Evolutionary conservation across 2,113 vertebrate genomes (phyloP).

Genomic region (Pseudonaja textilis): DNA sequence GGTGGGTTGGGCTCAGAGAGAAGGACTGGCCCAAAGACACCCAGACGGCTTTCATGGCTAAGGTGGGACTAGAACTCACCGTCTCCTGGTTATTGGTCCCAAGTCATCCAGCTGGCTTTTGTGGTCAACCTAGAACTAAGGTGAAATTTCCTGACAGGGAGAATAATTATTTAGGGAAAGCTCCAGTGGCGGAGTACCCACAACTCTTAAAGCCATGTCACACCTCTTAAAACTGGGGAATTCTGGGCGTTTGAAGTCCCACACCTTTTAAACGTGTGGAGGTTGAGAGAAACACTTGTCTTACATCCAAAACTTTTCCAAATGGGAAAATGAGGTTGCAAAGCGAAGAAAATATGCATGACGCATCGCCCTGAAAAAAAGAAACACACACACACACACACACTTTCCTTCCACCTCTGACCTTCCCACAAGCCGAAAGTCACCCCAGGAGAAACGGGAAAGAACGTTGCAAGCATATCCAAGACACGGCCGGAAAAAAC

Average conservation of each 20-base stretch:
- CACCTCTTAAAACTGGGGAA: neutral
- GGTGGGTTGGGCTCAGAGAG: neutral
- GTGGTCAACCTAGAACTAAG: neutral
- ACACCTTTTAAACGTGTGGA: neutral
- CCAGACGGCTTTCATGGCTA: neutral
- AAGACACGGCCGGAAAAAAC: neutral
- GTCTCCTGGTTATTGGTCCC: neutral
- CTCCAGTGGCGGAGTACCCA: neutral
- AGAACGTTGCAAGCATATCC: neutral
- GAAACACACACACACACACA: neutral
- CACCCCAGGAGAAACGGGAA: neutral
- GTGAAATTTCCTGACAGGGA: neutral
- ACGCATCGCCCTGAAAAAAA: neutral
- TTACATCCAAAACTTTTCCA: neutral
- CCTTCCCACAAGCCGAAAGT: neutral
- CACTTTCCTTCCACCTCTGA: neutral
- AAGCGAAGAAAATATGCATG: neutral
- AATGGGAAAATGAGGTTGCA: neutral
- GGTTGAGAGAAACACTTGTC: neutral
- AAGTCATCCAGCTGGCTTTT: neutral
- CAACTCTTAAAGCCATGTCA: no score
- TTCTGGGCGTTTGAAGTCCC: neutral
- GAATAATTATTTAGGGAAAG: neutral
- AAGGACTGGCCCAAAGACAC: neutral
- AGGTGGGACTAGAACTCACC: neutral